Percentiles rank a stretch among this genome's conserved stretches.
phyloP scores from a whole-genome alignment of 1,140 invertebrate genomes.

The Ruditapes philippinarum region DNA sequence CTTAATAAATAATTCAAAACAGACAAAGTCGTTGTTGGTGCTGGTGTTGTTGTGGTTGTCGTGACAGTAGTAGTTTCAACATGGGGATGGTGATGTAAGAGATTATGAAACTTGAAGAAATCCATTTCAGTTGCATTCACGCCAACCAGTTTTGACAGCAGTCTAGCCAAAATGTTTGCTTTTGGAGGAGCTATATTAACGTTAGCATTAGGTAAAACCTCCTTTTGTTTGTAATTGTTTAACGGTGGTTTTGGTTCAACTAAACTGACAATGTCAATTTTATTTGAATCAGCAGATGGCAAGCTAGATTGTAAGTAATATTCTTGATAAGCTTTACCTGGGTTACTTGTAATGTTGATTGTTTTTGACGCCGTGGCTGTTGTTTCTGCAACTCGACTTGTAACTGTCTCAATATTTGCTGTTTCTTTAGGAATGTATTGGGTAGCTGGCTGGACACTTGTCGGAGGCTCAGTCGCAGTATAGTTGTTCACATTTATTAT shows the following conservation, averaged over 20 bases:
- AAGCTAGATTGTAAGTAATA: neutral
- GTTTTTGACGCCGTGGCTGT: neutral
- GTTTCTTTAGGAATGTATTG: neutral
- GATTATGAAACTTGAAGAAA: conserved; percentile 9
- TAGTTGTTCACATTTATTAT: neutral
- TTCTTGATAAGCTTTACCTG: conserved; percentile 4
- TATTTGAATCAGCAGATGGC: neutral
- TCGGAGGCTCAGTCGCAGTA: neutral
- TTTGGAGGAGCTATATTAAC: neutral
- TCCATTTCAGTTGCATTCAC: conserved; percentile 13
- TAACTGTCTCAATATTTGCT: neutral
- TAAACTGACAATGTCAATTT: neutral
- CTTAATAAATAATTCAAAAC: neutral
- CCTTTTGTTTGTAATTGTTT: neutral
- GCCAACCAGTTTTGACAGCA: neutral
- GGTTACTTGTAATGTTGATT: neutral
- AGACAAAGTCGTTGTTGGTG: neutral
- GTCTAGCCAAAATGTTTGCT: neutral
- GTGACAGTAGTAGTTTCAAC: neutral
- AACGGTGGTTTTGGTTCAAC: neutral
- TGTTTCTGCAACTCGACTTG: neutral
- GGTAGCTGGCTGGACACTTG: neutral
- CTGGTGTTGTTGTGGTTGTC: neutral
- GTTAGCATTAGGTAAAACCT: neutral
- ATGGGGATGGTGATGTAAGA: neutral